Evolutionary conservation across 1,140 invertebrate species (phyloP).

Genomic region (Amyelois transitella): DNA sequence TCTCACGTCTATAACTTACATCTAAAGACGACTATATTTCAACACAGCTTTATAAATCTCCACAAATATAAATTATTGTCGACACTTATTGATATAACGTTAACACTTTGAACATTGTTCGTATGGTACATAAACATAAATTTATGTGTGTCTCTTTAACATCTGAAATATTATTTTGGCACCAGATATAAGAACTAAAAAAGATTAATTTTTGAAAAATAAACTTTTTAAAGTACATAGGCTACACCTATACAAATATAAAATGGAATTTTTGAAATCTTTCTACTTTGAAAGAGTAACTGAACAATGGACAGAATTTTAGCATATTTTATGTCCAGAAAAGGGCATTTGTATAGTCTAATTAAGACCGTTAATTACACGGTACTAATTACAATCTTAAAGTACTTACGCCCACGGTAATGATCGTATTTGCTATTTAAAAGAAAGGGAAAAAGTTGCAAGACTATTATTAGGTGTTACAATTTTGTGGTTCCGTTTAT

Average conservation of each 20-base stretch:
- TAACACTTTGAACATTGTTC: constrained; percentile 32
- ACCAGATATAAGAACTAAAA: too few relatives aligned
- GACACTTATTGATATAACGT: constrained; percentile 38
- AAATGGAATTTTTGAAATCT: too few relatives aligned
- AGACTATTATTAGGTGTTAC: neutral
- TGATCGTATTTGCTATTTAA: too few relatives aligned
- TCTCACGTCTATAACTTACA: neutral
- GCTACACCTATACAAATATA: too few relatives aligned
- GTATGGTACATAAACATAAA: constrained; percentile 34
- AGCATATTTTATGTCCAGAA: neutral
- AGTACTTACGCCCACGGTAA: neutral
- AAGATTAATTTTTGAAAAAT: too few relatives aligned
- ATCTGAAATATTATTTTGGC: too few relatives aligned
- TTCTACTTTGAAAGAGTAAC: too few relatives aligned
- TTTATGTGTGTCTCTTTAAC: constrained; percentile 20
- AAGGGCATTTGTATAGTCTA: neutral
- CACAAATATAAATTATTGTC: constrained; percentile 32
- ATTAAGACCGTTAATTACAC: neutral
- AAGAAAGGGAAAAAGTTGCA: neutral
- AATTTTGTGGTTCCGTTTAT: neutral
- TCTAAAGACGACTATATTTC: neutral
- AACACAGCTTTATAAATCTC: constrained; percentile 5
- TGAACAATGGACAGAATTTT: too few relatives aligned
- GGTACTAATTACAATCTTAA: neutral
- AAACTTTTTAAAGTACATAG: too few relatives aligned